Conservation (phyloP, 2,797 vertebrate genomes). For the Sphaeramia orbicularis region DNA sequence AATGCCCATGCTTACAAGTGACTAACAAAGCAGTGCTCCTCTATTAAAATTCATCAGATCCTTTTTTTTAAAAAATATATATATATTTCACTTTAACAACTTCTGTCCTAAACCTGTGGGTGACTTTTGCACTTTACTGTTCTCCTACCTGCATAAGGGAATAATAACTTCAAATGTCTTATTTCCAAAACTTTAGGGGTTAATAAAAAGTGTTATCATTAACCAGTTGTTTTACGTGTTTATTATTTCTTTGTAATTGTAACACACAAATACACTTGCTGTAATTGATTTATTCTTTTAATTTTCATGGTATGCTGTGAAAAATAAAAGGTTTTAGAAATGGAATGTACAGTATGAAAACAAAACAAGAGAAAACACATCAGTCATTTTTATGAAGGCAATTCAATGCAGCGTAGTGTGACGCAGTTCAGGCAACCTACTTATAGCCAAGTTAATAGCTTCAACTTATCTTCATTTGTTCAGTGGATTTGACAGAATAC, state of each 20-base stretch:
- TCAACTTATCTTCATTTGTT: conserved; percentile 36
- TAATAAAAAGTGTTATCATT: conserved; percentile 1
- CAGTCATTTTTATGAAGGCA: conserved; percentile 49
- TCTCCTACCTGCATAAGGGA: conserved; percentile 65
- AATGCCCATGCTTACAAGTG: conserved; percentile 10
- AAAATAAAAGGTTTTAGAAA: not conserved
- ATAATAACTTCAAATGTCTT: conserved; percentile 62
- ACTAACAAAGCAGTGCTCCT: conserved; percentile 58
- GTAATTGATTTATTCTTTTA: conserved; percentile 53
- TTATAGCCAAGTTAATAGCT: conserved; percentile 3
- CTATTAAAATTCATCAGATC: conserved; percentile 9
- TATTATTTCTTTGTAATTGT: conserved; percentile 13
- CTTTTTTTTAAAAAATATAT: conserved; percentile 17
- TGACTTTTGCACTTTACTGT: conserved; percentile 85
- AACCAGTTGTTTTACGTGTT: not conserved
- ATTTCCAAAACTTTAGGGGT: conserved; percentile 28
- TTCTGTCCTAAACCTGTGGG: conserved; percentile 65
- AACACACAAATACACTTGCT: conserved; percentile 21
- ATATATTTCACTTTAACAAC: conserved; percentile 33
- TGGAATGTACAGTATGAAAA: conserved; percentile 34
- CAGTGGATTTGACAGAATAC: conserved; percentile 6
- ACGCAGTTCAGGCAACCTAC: conserved; percentile 44
- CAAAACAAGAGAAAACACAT: conserved; percentile 43
- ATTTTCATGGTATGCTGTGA: conserved; percentile 44
- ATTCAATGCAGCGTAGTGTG: conserved; percentile 39